Conservation (phyloP, 2,113 vertebrate genomes). For the Corydoras sp. region DNA sequence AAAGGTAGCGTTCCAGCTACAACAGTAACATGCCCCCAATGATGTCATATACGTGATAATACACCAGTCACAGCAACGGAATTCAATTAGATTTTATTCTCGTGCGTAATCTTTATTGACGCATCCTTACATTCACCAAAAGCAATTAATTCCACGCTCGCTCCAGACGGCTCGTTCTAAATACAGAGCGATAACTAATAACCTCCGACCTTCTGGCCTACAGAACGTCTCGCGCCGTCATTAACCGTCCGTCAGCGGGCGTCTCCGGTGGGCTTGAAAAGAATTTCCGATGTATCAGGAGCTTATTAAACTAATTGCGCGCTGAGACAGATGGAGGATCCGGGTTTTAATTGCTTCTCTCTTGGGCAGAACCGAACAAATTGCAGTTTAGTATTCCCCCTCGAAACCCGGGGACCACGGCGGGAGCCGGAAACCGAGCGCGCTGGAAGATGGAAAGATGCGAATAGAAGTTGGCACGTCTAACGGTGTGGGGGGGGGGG, state of each 20-base stretch:
- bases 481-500: not conserved
- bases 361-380: slow-evolving; percentile 17
- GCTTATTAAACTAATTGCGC: slow-evolving; percentile 41
- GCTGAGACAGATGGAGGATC: slow-evolving; percentile 26
- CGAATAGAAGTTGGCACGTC: not conserved
- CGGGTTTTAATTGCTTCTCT: slow-evolving; percentile 36
- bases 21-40: no score
- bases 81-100: no score
- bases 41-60: no score
- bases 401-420: not conserved
- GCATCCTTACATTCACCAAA: no score
- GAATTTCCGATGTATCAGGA: not conserved
- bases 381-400: slow-evolving; percentile 16
- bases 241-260: slow-evolving; percentile 5
- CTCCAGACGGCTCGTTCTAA: no score
- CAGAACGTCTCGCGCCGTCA: no score
- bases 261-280: not conserved
- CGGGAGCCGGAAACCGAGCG: not conserved
- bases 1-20: no score
- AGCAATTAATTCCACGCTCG: no score
- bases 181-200: no score
- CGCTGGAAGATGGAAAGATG: not conserved
- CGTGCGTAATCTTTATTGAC: no score
- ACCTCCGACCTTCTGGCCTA: no score
- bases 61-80: no score